Evolutionary conservation across 2,888 invertebrate species (phyloP).

Genomic region (Drepanosiphum platanoidis): DNA sequence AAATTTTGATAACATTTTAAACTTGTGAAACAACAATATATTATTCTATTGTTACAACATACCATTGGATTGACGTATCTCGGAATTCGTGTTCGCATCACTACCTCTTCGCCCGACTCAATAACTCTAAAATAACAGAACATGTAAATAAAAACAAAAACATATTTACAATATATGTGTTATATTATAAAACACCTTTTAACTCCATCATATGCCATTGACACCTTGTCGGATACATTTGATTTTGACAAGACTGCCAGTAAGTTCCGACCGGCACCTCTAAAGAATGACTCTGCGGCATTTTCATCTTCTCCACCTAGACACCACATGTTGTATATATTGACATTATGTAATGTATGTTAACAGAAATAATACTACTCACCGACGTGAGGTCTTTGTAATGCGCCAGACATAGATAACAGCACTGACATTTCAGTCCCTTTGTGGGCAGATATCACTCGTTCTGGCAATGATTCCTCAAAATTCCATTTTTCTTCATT

Average conservation of each 20-base stretch:
- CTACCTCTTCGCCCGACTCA: constrained; percentile 72
- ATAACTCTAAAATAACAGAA: constrained; percentile 66
- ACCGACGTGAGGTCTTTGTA: constrained; percentile 58
- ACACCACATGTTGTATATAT: constrained; percentile 12
- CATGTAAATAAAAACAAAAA: background rate
- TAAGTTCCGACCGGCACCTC: constrained; percentile 56
- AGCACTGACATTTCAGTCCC: constrained; percentile 56
- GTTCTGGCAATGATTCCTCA: constrained; percentile 26
- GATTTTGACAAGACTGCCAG: constrained; percentile 58
- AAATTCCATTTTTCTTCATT: constrained; percentile 53
- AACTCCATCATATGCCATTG: constrained; percentile 57
- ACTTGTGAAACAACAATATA: background rate
- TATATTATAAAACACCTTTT: constrained; percentile 40
- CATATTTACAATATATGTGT: too few species aligned
- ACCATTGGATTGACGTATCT: constrained; percentile 73
- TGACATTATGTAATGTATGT: background rate
- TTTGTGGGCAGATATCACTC: constrained; percentile 39
- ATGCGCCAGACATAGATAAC: constrained; percentile 53
- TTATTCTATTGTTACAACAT: background rate
- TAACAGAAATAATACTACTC: background rate
- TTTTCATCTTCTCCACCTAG: constrained; percentile 50
- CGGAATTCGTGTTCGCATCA: constrained; percentile 76
- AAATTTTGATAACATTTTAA: constrained; percentile 62
- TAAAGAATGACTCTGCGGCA: constrained; percentile 57
- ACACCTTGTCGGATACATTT: constrained; percentile 57